Evolutionary conservation across 2,113 vertebrate species (phyloP), one percentile per base, ranked within the genome.

Genomic region (Otis tarda): DNA sequence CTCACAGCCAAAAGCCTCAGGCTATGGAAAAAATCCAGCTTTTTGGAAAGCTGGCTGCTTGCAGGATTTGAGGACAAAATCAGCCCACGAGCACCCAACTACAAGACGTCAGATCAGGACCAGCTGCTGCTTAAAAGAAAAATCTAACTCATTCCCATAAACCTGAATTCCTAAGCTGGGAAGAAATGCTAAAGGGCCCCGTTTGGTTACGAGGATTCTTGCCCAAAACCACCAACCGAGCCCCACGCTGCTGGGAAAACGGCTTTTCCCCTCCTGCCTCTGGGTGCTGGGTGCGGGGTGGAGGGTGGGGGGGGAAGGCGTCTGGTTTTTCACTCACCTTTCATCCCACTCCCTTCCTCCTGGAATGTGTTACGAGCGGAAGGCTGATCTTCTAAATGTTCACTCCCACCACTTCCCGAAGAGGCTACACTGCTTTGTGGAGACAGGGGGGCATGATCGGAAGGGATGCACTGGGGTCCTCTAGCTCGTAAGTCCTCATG

Each of bases 371-470:
- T 99, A 98, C 99, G 99, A 96, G 98, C 98, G 15, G 98, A 98
- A 94, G 98, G 98, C 93, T 98, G 98, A 97, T 99, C 99, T 97
- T 99, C 99, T 98, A 99, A 98, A 96, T 99, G 99, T 98, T 99
- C 99, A 95, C 99, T 99, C 98, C 99, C 99, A 92, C 99, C 99
- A 92, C 99, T 99, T 97, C 99, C 99, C 30, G 99, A 99, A 96
- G 99, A 99, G 91, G 99, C 99, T 96, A 99, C 98, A 98, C 99
- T 99, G 98, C 99, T 99, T 98, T 99, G 99, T 96, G 99, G 99
- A 82, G 99, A 99, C 92, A 99, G 98, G 93, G 99, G 99, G 77
- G 99, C 99, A 95, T 99, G 99, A 97, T 99, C 98, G 63, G 98
- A 99, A 71, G 98, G 99, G 97, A 99, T 98, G 97, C 98, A 98